Base-by-base conservation (phyloP, 1,140 invertebrate genomes). In the Drosophila grimshawi region DNA sequence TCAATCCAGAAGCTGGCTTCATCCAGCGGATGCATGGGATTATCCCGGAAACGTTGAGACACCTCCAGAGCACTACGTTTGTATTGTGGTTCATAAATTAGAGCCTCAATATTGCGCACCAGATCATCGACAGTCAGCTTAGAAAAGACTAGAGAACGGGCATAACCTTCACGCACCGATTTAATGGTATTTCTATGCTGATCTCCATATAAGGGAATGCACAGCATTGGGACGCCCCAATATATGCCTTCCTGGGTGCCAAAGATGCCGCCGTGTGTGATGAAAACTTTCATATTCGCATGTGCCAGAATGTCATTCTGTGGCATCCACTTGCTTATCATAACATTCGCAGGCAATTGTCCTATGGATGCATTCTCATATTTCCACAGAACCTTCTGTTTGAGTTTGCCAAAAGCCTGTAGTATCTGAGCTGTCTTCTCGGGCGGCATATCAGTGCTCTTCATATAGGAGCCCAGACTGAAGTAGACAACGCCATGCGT, bases 181-280 rank as follows among this genome's bases (percentile, higher is more conserved):
- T 85, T 89, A 0, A 90, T 85, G 0, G 92, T 85, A 60, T 93
- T 93, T 29, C 92, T 67, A 70, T 92, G 92, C 61, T 95, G 95
- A 90, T 95, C 94, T 1, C 93, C 94, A 66, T 94, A 95, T 48
- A 96, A 93, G 1, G 95, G 95, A 70, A 96, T 92, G 7, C 94
- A 95, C 5, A 96, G 82, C 43, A 96, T 93, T 4, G 95, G 95
- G 10, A 95, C 94, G 41, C 94, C 95, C 81, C 95, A 93, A 83
- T 94, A 94, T 3, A 95, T 93, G 19, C 95, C 94, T 83, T 96
- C 95, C 81, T 95, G 94, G n/a, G 94, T 94, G 53, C 95, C 95
- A 74, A 95, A 94, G 41, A 95, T 81, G 32, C 95, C 95, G 27
- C 95, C 95, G 72, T 96, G 95, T 1, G 95, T 94, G 59, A 96